Percentiles rank a stretch among this genome's conserved stretches.
Evolutionary conservation across 64 coral and sea anemone genomes (phyloP).

Genomic region (Montipora sp.): DNA sequence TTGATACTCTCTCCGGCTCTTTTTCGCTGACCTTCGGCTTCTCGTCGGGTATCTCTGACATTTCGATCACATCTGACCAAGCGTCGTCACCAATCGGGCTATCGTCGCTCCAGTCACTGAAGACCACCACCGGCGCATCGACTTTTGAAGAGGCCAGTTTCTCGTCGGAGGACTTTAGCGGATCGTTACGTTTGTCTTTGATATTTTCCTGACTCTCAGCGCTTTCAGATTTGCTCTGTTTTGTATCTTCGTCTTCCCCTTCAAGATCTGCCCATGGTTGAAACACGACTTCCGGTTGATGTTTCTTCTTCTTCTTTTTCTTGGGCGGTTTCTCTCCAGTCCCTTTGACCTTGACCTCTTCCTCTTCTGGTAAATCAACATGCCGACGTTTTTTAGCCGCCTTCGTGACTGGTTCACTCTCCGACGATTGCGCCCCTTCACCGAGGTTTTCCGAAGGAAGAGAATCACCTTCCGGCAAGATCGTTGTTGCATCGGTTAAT

Average conservation of each 20-base stretch:
- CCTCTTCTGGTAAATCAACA: slow-evolving; percentile 41
- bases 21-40: neutral
- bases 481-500: slow-evolving; percentile 49
- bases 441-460: slow-evolving; percentile 8
- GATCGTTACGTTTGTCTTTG: neutral
- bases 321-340: slow-evolving; percentile 78
- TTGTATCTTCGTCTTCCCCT: slow-evolving; percentile 71
- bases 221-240: slow-evolving; percentile 20
- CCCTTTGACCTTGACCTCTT: slow-evolving; percentile 64
- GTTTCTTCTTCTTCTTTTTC: slow-evolving; percentile 97
- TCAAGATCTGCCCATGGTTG: slow-evolving; percentile 95
- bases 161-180: neutral
- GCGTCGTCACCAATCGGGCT: slow-evolving; percentile 83
- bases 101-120: slow-evolving; percentile 97
- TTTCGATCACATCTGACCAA: slow-evolving; percentile 81
- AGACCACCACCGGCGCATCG: slow-evolving; percentile 67
- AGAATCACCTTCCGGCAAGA: slow-evolving; percentile 47
- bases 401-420: slow-evolving; percentile 35
- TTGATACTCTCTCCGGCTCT: neutral
- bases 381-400: slow-evolving; percentile 61
- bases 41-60: slow-evolving; percentile 38
- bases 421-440: neutral
- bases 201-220: neutral
- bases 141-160: slow-evolving; percentile 45
- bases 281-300: slow-evolving; percentile 88